Base-by-base conservation (phyloP, 2,797 vertebrate genomes). In the Alca torda region DNA sequence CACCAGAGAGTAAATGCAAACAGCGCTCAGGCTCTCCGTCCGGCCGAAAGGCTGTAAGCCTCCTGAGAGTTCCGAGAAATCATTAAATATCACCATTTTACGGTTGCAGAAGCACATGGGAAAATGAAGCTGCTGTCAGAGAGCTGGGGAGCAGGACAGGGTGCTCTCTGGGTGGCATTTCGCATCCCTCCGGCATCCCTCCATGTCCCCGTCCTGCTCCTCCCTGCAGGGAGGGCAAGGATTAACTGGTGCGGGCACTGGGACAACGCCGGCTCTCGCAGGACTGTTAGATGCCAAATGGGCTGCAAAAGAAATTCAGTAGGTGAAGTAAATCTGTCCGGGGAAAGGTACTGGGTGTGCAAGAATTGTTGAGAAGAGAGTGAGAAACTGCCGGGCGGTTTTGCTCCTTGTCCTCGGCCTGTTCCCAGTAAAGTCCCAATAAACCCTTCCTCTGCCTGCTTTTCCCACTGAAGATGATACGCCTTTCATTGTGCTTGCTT, bases 231-330 rank as follows among this genome's bases (percentile, higher is more conserved):
- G 33, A 74, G 21, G 51, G 39, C 37, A 59, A 16, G 81, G 53
- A 14, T 2, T 8, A 81, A 24, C 75, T 7, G 89, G 35, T 10
- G 13, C 25, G n/a, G 46, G 28, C 33, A 16, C 0, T 2, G 48
- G 31, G 61, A 33, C 43, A 33, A 4, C 2, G 0, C 43, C 0
- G 3, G 56, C 67, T 63, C 50, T 25, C 1, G 1, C 56, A 37
- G 53, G 59, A 25, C 41, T 5, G 6, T 21, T 3, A 24, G 35
- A 24, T 5, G 51, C 48, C 60, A 46, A 16, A 83, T 26, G 2
- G 2, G 14, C 82, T 8, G 4, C 51, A 39, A 16, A 59, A 67
- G 26, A 80, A 81, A 61, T 43, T 41, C 39, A 73, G 59, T 4
- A 24, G 41, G 50, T 51, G 51, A 94, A 73, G 19, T 25, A 57